A percentile compares a stretch with the other conserved stretches of the same genome.
These are phyloP conservation scores for Climacteris rufus DNA, from an alignment of 2,113 vertebrate species.

Conservation along the genomic window DNA sequence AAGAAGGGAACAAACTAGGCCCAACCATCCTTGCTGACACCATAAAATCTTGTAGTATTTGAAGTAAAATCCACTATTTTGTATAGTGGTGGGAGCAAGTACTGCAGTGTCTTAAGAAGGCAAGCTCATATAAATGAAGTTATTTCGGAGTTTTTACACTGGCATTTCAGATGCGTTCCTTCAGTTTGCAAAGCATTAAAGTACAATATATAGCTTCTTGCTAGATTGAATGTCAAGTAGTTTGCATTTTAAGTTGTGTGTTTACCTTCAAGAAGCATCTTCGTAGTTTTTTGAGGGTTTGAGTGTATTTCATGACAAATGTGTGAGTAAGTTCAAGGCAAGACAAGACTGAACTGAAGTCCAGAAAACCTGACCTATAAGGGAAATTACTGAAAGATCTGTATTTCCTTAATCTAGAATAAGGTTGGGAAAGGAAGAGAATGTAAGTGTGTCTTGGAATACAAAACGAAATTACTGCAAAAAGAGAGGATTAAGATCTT, in stretches of 20 bases:
- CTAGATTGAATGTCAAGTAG: neutral
- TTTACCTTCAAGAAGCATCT: neutral
- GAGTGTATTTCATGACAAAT: neutral
- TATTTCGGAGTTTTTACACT: neutral
- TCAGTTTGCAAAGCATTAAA: neutral
- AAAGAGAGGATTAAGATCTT: neutral
- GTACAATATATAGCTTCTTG: neutral
- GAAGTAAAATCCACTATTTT: neutral
- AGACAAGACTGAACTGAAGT: neutral
- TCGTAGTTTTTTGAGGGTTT: neutral
- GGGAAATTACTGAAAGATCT: neutral
- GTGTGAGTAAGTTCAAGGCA: neutral
- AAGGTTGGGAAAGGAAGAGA: neutral
- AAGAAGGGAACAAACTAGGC: neutral
- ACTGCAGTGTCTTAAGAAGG: neutral
- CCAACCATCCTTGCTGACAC: neutral
- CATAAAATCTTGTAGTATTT: neutral
- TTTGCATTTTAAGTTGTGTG: neutral
- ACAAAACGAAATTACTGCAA: neutral
- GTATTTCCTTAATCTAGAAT: neutral
- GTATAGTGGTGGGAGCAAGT: neutral
- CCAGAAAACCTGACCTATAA: neutral
- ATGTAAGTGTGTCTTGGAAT: neutral
- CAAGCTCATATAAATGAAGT: neutral
- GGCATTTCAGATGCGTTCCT: neutral